phyloP scores from a whole-genome alignment of 2,797 vertebrate genomes.

The Anableps anableps region DNA sequence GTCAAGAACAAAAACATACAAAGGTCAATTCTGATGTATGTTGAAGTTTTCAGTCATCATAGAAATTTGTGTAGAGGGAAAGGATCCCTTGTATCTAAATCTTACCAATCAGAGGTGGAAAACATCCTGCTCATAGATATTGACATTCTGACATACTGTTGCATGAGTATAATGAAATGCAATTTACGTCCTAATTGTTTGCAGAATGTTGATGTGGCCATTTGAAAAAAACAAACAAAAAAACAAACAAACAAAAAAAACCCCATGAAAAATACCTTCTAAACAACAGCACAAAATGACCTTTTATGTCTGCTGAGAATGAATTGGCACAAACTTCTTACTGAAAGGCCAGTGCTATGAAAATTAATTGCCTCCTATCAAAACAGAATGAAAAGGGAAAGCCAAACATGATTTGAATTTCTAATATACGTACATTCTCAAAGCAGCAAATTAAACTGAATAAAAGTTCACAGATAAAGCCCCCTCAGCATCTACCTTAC shows the following conservation, averaged over 20 bases:
- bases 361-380: constrained; percentile 59
- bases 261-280: constrained; percentile 39
- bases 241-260: constrained; percentile 44
- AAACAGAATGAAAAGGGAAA: constrained; percentile 48
- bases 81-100: background rate
- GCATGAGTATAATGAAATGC: constrained; percentile 6
- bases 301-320: constrained; percentile 61
- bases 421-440: constrained; percentile 30
- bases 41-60: background rate
- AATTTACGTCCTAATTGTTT: constrained; percentile 30
- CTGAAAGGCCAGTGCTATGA: constrained; percentile 66
- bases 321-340: constrained; percentile 61
- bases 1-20: background rate
- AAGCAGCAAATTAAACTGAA: constrained; percentile 19
- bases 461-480: background rate
- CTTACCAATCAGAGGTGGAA: background rate
- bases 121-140: background rate
- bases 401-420: constrained; percentile 60
- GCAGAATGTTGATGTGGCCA: constrained; percentile 33
- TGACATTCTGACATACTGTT: background rate
- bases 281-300: constrained; percentile 61
- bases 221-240: constrained; percentile 30
- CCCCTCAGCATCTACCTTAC: background rate
- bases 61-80: background rate
- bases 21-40: background rate